Conservation (phyloP, 2,113 vertebrate species). For the Cryptoleucopteryx plumbea region DNA sequence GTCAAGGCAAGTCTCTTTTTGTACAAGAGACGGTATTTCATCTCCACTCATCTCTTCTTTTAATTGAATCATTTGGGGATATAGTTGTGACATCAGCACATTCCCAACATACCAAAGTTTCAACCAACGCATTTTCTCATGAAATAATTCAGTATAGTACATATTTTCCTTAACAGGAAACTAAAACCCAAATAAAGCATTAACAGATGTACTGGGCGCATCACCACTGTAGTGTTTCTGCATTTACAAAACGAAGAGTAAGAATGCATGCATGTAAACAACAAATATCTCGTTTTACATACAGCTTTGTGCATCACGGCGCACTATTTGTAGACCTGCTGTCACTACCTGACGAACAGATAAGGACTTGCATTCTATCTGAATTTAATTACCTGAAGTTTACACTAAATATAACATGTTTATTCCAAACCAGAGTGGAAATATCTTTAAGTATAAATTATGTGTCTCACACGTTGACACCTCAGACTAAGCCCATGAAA, state of each 20-base stretch:
- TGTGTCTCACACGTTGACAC: neutral
- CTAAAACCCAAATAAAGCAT: neutral
- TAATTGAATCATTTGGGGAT: neutral
- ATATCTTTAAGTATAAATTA: neutral
- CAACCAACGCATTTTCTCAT: neutral
- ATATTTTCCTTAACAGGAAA: neutral
- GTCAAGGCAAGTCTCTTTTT: conserved; percentile 9
- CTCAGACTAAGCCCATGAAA: neutral
- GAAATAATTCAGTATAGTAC: neutral
- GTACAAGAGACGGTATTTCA: conserved; percentile 41
- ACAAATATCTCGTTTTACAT: neutral
- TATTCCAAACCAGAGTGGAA: neutral
- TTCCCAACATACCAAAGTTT: neutral
- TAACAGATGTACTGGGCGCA: neutral
- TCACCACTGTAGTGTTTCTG: neutral
- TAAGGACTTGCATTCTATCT: neutral
- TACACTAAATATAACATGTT: neutral
- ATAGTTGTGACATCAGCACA: neutral
- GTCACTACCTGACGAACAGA: neutral
- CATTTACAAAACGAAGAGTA: neutral
- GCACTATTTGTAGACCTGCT: neutral
- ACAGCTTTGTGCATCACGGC: neutral
- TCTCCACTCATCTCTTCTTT: conserved; percentile 1
- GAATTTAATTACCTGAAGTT: neutral
- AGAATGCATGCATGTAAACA: neutral